A percentile compares a stretch with the other conserved stretches of the same genome.
These are phyloP conservation scores for Pyralis farinalis DNA, from an alignment of 2,888 invertebrate genomes.

Conservation along the genomic window DNA sequence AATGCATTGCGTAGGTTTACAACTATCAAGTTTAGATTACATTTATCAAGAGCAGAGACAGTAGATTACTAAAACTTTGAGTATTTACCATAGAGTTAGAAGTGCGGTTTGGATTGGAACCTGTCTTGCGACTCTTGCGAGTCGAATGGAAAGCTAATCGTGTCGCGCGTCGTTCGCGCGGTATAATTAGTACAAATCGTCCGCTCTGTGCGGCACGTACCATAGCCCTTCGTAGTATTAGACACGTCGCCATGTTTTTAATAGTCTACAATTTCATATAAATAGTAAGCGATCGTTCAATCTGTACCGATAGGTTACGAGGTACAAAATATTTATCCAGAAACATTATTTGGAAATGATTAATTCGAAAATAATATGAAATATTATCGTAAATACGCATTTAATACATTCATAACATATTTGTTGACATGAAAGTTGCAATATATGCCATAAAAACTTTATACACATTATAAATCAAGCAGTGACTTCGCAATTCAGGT, in stretches of 20 bases:
- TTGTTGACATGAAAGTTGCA: slow-evolving; percentile 10
- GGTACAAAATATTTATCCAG: no score
- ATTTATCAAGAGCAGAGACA: neutral
- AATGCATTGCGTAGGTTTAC: no score
- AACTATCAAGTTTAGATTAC: no score
- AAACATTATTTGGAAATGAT: no score
- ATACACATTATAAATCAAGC: slow-evolving; percentile 6
- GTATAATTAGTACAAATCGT: slow-evolving; percentile 80
- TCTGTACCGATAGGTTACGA: no score
- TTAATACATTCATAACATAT: no score
- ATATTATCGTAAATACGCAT: no score
- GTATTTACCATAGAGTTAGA: no score
- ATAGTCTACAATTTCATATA: no score
- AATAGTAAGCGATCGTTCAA: no score
- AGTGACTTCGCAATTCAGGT: slow-evolving; percentile 7
- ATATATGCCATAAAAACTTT: slow-evolving; percentile 2
- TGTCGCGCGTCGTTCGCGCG: slow-evolving; percentile 69
- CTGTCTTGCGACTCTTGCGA: slow-evolving; percentile 28
- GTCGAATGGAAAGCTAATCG: slow-evolving; percentile 67
- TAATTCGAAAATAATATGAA: no score
- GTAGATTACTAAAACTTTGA: neutral
- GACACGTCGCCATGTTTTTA: no score
- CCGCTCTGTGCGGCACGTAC: slow-evolving; percentile 37
- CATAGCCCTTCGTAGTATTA: slow-evolving; percentile 39
- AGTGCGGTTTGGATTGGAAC: slow-evolving; percentile 19